Evolutionary conservation across 1,140 invertebrate species (phyloP).

Genomic region (Hylaeus anthracinus): DNA sequence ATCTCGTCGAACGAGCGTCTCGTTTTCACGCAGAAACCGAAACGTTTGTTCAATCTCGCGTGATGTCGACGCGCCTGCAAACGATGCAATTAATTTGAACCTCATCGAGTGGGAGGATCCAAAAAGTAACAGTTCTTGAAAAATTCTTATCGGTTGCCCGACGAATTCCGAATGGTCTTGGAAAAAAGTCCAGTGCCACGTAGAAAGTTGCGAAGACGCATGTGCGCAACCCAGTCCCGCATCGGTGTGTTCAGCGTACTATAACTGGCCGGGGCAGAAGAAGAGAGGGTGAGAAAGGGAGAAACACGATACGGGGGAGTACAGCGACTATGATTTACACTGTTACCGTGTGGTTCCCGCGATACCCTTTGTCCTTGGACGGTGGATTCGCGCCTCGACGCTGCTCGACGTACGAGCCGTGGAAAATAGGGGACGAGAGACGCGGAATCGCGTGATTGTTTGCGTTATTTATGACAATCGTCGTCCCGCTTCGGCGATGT

Average conservation of each 20-base stretch:
- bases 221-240: background rate
- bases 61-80: too few species aligned
- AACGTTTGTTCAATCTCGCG: too few species aligned
- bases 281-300: constrained; percentile 45
- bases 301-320: constrained; percentile 51
- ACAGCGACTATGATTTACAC: constrained; percentile 69
- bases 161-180: background rate
- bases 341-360: constrained; percentile 45
- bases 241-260: background rate
- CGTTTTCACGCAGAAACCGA: too few species aligned
- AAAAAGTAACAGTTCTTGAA: background rate
- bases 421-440: constrained; percentile 21
- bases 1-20: background rate
- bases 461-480: constrained; percentile 75
- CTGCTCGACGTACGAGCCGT: constrained; percentile 42
- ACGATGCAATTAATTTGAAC: too few species aligned
- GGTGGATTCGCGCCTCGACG: constrained; percentile 68
- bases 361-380: constrained; percentile 73
- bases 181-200: background rate
- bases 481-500: constrained; percentile 45
- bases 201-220: background rate
- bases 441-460: constrained; percentile 67
- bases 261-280: constrained; percentile 4
- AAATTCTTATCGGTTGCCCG: background rate
- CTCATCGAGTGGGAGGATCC: too few species aligned